A percentile compares a stretch with the other conserved stretches of the same genome.
Evolutionary conservation across 2,888 invertebrate species (phyloP).

Genomic region (Sthenelais limicola): DNA sequence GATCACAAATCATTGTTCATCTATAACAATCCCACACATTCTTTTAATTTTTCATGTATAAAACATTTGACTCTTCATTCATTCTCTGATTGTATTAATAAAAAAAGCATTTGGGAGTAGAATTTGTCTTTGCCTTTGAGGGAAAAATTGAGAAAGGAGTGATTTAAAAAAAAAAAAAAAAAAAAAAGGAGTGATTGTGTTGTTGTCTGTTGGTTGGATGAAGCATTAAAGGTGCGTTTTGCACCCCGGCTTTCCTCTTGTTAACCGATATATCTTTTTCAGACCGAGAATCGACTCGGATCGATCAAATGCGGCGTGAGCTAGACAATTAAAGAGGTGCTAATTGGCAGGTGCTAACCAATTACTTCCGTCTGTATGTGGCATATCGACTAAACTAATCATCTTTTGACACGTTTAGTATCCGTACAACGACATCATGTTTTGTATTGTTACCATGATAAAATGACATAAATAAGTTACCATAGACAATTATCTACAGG

Average conservation of each 20-base stretch:
- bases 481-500: slow-evolving; percentile 20
- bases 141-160: too few relatives aligned
- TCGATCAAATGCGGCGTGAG: slow-evolving; percentile 32
- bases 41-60: too few relatives aligned
- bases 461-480: not conserved
- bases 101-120: too few relatives aligned
- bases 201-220: too few relatives aligned
- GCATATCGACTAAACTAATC: slow-evolving; percentile 25
- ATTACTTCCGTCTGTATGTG: slow-evolving; percentile 33
- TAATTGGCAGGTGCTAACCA: slow-evolving; percentile 31
- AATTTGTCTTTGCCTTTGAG: too few relatives aligned
- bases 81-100: too few relatives aligned
- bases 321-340: slow-evolving; percentile 36
- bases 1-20: too few relatives aligned
- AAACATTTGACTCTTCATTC: too few relatives aligned
- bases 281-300: slow-evolving; percentile 30
- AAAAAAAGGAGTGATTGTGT: too few relatives aligned
- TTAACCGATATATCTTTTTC: slow-evolving; percentile 34
- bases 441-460: slow-evolving; percentile 3
- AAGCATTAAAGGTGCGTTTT: slow-evolving; percentile 8
- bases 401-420: not conserved
- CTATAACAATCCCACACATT: too few relatives aligned
- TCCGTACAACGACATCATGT: slow-evolving; percentile 6
- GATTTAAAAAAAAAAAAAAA: too few relatives aligned
- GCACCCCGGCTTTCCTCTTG: slow-evolving; percentile 31